Base-by-base conservation (phyloP, 2,888 invertebrate species). In the Dasypolia templi region DNA sequence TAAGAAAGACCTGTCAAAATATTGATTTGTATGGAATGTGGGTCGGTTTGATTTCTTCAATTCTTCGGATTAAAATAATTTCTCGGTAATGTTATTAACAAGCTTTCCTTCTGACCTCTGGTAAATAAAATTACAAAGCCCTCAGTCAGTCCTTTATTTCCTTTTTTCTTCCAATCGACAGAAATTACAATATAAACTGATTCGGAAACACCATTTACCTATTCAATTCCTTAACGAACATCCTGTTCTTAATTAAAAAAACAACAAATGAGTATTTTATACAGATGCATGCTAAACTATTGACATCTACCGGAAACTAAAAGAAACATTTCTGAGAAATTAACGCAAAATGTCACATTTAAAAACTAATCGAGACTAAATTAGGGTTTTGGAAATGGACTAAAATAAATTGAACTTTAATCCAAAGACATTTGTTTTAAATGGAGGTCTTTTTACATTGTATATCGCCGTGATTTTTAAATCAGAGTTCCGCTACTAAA, bases 401-500 rank as follows among this genome's bases (percentile, higher is more conserved):
- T 59, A 78, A 73, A 1, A 29, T 64, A 72, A 64, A 0, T 56
- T 76, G 73, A 79, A n/a, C 82, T 70, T 11, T 51, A 12, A 0
- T n/a, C 17, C 5, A 11, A 53, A 59, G n/a, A 44, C 12, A 26
- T 56, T 65, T 19, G 12, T 58, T 62, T 12, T 44, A 35, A 35
- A 29, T 22, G 62, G 26, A 56, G 73, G 59, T 79, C 75, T 46
- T 17, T 32, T 35, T 35, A 62, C 42, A 65, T 71, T 80, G 46
- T 71, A 0, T 17, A 0, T 6, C 12, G 14, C 39, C 49, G 62
- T 85, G 73, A 73, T 85, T 87, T 75, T 67, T 22, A 77, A 80
- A 79, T 79, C 64, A 44, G 72, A 61, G 83, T 87, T 87, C 86
- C 87, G 87, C 86, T 86, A 75, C 61, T 77, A 85, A 87, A 87